These are phyloP conservation scores for Orthosia incerta DNA, from an alignment of 2,888 invertebrate species.

Conservation along the genomic window DNA sequence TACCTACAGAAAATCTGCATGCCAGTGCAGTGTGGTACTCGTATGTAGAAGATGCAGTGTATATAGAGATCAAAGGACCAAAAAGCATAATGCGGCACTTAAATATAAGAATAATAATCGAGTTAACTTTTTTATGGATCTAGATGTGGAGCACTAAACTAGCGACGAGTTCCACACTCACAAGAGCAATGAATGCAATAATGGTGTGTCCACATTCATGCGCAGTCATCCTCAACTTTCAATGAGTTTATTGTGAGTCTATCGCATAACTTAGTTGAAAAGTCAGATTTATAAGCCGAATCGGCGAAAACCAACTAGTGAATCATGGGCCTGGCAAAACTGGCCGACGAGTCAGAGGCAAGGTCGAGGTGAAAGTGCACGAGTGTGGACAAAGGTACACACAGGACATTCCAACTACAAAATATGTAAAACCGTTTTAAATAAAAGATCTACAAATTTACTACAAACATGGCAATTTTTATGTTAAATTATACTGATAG, in stretches of 20 bases:
- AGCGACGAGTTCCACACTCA: slow-evolving; percentile 40
- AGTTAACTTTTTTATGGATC: slow-evolving; percentile 3
- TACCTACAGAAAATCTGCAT: slow-evolving; percentile 45
- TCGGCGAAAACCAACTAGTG: neutral
- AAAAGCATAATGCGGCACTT: slow-evolving; percentile 30
- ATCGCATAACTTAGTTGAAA: neutral
- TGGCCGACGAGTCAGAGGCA: neutral
- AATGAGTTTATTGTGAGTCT: neutral
- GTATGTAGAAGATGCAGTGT: slow-evolving; percentile 10
- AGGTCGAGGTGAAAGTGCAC: slow-evolving; percentile 12
- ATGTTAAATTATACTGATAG: neutral
- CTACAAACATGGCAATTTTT: slow-evolving; percentile 18
- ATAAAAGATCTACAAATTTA: slow-evolving; percentile 24
- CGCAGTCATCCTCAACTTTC: neutral
- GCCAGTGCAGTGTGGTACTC: slow-evolving; percentile 50
- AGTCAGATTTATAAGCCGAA: neutral
- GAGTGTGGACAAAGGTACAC: slow-evolving; percentile 6
- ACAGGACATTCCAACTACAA: slow-evolving; percentile 26
- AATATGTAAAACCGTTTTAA: slow-evolving; percentile 7
- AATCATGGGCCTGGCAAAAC: neutral
- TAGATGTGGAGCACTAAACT: slow-evolving; percentile 14
- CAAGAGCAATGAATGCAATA: slow-evolving; percentile 38
- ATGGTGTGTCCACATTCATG: slow-evolving; percentile 20
- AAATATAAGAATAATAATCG: slow-evolving; percentile 21
- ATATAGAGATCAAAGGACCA: neutral